Evolutionary conservation across 1,140 invertebrate genomes (phyloP), one percentile per base, ranked within the genome.

Genomic region (Temnothorax curvispinosus): DNA sequence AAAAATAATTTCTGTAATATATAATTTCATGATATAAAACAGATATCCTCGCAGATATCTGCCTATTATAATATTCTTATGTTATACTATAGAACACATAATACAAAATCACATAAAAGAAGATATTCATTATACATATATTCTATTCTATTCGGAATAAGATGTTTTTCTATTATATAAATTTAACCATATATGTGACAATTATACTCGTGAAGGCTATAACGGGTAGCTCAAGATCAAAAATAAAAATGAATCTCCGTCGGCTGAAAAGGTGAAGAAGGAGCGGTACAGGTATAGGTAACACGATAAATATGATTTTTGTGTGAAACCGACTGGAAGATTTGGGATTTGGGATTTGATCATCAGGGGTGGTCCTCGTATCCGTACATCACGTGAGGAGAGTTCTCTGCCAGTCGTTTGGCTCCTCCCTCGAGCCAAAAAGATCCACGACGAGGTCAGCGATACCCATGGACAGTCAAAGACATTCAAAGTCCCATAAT

Each of bases 281-380:
- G 38, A 54, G n/a, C 52, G 67, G 76, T 87, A 72, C 85, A 94
- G 94, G 92, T 94, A 27, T 27, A 95, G 90, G 89, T 89, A 67
- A 90, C 67, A 71, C 85, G 88, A 94, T 94, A 95, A 94, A 94
- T 94, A 94, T 92, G 88, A 94, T 93, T 94, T 93, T 94, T 94
- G 91, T 94, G 92, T 94, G 93, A 94, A 94, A 92, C 92, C 92
- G 92, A 89, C 89, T 93, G 92, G 90, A 93, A 93, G 88, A 91
- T 78, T 92, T 77, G 87, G 78, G 67, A 88, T 91, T 92, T 91
- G 91, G 78, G 67, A 88, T 91, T 92, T 91, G 91, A 93, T 93
- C 94, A 85, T 92, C 92, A 93, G 89, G 93, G 94, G 94, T 95
- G 94, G 94, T 95, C 94, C 89, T 91, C 91, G 93, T 85, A 91